Base-by-base conservation (phyloP, 2,113 vertebrate species). In the Hyaena hyaena region DNA sequence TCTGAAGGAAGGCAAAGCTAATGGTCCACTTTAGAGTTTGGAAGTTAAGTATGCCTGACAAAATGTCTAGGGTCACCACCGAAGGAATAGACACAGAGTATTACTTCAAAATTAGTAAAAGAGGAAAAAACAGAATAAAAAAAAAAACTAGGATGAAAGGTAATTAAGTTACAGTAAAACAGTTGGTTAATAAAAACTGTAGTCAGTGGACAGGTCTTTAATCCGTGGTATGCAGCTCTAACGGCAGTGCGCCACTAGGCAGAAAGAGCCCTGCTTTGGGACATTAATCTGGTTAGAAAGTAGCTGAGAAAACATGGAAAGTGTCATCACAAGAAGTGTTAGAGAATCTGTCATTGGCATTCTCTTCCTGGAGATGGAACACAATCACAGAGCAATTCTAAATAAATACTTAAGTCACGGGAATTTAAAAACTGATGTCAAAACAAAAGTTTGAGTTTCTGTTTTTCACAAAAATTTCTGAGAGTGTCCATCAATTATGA, bases 301-400 rank as follows among this genome's bases (percentile, higher is more conserved):
- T 96, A 97, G 96, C 97, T 95, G 98, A 96, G 98, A 98, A 97
- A 98, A 98, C 97, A 95, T 95, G 97, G 97, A 96, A 98, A 97
- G 98, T 97, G 92, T 97, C 98, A 97, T 96, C 97, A 96, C 93
- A 96, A 96, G 96, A 97, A 96, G 97, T 98, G 97, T 98, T 95
- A 98, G 88, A 96, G 97, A 98, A 98, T 98, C 98, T 98, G 98
- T 97, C 97, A 97, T 96, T 96, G 97, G 97, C 97, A 97, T 96
- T 97, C 97, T 97, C 98, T 97, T 97, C 97, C 88, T 92, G 85
- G 87, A 97, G 93, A 98, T 88, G 92, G 94, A 97, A 97, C 95
- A 97, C 97, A 97, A 98, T 98, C 95, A 53, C 93, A 74, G 88
- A 98, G 95, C 88, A 66, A 96, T 96, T 97, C 98, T 94, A 98